Conservation (phyloP, 2,888 invertebrate genomes). For the Byasa hedistus region DNA sequence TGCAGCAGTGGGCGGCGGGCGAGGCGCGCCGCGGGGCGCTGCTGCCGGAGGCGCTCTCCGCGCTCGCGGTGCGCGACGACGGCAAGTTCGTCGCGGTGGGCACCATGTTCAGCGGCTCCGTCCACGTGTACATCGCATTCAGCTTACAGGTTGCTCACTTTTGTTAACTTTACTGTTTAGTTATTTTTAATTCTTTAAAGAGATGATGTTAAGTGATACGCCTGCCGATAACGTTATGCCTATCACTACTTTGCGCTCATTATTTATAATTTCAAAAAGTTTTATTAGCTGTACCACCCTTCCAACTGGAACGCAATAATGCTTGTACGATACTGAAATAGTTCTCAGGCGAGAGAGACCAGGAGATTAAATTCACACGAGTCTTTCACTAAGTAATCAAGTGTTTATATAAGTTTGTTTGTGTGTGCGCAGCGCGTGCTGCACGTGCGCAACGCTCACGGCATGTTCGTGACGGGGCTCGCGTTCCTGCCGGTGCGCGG, state of each 20-base stretch:
- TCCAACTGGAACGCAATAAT: too few relatives aligned
- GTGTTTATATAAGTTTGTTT: not conserved
- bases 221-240: too few relatives aligned
- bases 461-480: constrained; percentile 97
- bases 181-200: too few relatives aligned
- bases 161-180: too few relatives aligned
- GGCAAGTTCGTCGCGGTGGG: constrained; percentile 95
- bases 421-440: constrained; percentile 83
- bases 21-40: constrained; percentile 79
- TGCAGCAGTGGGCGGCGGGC: constrained; percentile 87
- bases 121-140: constrained; percentile 94
- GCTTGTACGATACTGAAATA: too few relatives aligned
- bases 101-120: constrained; percentile 95
- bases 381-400: too few relatives aligned
- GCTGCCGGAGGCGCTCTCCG: constrained; percentile 88
- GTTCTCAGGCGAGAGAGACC: too few relatives aligned
- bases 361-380: too few relatives aligned
- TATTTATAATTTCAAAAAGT: too few relatives aligned
- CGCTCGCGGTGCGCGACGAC: constrained; percentile 93
- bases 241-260: too few relatives aligned
- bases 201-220: too few relatives aligned
- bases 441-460: constrained; percentile 91
- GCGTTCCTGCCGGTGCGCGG: constrained; percentile 90
- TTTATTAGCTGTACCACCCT: too few relatives aligned
- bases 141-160: constrained; percentile 87